These are phyloP conservation scores for Eupithecia subfuscata DNA, from an alignment of 2,888 invertebrate species.

Conservation along the genomic window DNA sequence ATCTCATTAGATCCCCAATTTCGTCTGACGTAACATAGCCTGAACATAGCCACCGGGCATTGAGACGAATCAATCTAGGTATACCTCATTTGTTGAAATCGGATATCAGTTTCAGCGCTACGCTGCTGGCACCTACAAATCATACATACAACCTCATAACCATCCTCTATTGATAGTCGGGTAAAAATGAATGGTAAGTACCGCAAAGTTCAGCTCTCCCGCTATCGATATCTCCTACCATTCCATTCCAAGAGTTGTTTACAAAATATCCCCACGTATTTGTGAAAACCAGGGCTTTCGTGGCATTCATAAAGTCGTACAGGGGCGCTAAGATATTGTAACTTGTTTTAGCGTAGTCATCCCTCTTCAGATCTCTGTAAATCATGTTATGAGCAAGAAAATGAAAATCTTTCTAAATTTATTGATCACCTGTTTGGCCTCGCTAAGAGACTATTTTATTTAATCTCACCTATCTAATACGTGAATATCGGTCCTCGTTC, in stretches of 20 bases:
- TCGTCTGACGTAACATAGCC: no score
- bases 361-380: slow-evolving; percentile 54
- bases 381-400: background rate
- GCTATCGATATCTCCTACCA: slow-evolving; percentile 59
- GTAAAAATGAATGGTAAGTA: slow-evolving; percentile 32
- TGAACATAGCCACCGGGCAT: no score
- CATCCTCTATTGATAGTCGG: no score
- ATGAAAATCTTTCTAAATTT: background rate
- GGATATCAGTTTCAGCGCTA: no score
- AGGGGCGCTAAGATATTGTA: slow-evolving; percentile 54
- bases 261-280: slow-evolving; percentile 65
- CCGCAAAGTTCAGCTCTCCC: slow-evolving; percentile 68
- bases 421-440: background rate
- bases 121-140: no score
- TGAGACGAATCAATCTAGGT: no score
- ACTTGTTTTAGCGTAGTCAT: slow-evolving; percentile 53
- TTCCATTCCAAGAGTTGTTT: slow-evolving; percentile 68
- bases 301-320: slow-evolving; percentile 66
- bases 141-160: no score
- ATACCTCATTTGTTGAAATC: no score
- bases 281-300: slow-evolving; percentile 50
- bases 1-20: no score
- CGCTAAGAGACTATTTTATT: background rate
- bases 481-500: slow-evolving; percentile 53
- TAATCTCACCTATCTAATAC: slow-evolving; percentile 51